Conservation (phyloP, 2,888 invertebrate genomes). For the Capitulum mitella region DNA sequence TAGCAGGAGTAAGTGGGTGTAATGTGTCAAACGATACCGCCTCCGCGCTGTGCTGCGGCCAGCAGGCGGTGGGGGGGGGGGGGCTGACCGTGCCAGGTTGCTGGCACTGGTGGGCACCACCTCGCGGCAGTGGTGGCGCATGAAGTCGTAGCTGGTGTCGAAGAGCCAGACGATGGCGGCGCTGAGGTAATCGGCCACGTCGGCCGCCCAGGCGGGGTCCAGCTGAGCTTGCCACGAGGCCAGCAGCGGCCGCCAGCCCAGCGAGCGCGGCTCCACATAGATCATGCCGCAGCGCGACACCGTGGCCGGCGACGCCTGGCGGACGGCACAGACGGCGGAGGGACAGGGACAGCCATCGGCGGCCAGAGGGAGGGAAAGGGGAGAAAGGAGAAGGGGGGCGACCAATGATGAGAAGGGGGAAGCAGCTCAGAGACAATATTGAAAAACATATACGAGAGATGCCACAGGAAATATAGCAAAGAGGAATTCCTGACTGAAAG, state of each 20-base stretch:
- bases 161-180: slow-evolving; percentile 34
- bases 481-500: no score
- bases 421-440: no score
- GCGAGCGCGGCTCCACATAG: slow-evolving; percentile 69
- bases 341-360: neutral
- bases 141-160: slow-evolving; percentile 31
- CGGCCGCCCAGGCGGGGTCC: slow-evolving; percentile 40
- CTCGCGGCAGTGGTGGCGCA: slow-evolving; percentile 31
- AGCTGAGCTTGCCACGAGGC: slow-evolving; percentile 38
- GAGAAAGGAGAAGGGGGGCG: no score
- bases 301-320: slow-evolving; percentile 79
- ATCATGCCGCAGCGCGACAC: slow-evolving; percentile 92
- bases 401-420: neutral
- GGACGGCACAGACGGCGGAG: no score
- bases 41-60: no score
- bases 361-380: neutral
- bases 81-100: slow-evolving; percentile 31
- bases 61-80: no score
- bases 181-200: slow-evolving; percentile 28
- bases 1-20: no score
- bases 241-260: slow-evolving; percentile 69
- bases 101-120: slow-evolving; percentile 29
- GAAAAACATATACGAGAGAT: no score
- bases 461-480: no score
- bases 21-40: no score